These are phyloP conservation scores for Carollia perspicillata DNA, from an alignment of 2,113 vertebrate species.

Conservation along the genomic window DNA sequence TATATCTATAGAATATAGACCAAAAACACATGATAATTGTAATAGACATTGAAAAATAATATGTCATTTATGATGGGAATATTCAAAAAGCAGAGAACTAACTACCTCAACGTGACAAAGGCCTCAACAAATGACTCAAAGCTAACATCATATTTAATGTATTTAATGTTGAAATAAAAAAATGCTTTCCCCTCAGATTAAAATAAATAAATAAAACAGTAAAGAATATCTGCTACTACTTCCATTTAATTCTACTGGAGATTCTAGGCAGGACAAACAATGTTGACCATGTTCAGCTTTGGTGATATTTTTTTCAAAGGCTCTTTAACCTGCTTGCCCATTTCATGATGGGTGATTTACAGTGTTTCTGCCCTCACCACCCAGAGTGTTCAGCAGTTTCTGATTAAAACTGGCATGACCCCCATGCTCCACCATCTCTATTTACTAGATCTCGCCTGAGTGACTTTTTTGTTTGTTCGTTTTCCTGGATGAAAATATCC, in stretches of 20 bases:
- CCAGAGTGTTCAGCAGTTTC: no score
- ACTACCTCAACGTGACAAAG: background rate
- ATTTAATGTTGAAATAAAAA: background rate
- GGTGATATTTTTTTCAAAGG: no score
- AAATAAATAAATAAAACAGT: background rate
- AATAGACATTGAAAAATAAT: background rate
- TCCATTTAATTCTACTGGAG: background rate
- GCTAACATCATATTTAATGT: background rate
- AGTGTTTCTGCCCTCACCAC: no score
- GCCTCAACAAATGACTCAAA: background rate
- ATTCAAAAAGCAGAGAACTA: background rate
- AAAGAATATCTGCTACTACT: background rate
- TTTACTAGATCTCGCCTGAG: no score
- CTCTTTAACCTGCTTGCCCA: no score
- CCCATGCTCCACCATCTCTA: no score
- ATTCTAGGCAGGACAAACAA: rapidly evolving
- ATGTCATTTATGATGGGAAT: background rate
- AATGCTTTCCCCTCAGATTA: background rate
- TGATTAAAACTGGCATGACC: no score
- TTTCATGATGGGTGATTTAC: no score
- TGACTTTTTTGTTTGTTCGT: no score
- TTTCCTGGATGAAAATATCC: no score
- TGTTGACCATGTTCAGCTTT: no score
- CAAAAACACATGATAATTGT: background rate
- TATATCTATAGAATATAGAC: background rate